A percentile compares a stretch with the other conserved stretches of the same genome.
phyloP scores from a whole-genome alignment of 2,797 vertebrate genomes.

The Silurus lanzhouensis region DNA sequence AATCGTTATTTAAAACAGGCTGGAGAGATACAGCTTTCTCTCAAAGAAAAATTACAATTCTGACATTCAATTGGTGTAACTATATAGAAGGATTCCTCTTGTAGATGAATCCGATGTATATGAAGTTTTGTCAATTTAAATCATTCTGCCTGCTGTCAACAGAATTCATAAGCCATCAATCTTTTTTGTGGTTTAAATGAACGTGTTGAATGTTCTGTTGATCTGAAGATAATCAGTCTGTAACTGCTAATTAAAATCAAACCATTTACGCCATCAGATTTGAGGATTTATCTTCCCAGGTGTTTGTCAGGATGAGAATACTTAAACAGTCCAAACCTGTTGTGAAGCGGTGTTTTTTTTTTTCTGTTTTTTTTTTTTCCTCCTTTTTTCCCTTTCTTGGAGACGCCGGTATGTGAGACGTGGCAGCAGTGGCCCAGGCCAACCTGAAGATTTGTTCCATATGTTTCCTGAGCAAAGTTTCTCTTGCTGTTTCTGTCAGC shows the following conservation, averaged over 20 bases:
- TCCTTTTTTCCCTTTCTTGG: background rate
- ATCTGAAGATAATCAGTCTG: background rate
- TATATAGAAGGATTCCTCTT: background rate
- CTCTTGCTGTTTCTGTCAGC: constrained; percentile 37
- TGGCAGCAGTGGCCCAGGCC: constrained; percentile 83
- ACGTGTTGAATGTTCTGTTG: background rate
- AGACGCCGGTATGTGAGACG: constrained; percentile 83
- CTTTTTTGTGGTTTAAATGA: background rate
- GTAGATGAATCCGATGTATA: background rate
- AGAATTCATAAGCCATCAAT: background rate
- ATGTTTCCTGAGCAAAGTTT: constrained; percentile 86
- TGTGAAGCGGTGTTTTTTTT: constrained; percentile 24
- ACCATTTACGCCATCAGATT: background rate
- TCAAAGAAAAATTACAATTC: background rate
- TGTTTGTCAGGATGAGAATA: constrained; percentile 43
- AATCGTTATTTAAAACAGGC: constrained; percentile 24
- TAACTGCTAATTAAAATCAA: background rate
- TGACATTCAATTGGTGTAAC: background rate
- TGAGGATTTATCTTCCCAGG: constrained; percentile 48
- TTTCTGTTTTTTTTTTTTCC: background rate
- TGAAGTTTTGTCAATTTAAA: background rate
- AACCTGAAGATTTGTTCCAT: constrained; percentile 90
- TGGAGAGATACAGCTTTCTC: constrained; percentile 4
- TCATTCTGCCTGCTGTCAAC: background rate
- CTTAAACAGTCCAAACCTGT: constrained; percentile 56